Base-by-base conservation (phyloP, 2,113 vertebrate species). In the Aythya baeri region DNA sequence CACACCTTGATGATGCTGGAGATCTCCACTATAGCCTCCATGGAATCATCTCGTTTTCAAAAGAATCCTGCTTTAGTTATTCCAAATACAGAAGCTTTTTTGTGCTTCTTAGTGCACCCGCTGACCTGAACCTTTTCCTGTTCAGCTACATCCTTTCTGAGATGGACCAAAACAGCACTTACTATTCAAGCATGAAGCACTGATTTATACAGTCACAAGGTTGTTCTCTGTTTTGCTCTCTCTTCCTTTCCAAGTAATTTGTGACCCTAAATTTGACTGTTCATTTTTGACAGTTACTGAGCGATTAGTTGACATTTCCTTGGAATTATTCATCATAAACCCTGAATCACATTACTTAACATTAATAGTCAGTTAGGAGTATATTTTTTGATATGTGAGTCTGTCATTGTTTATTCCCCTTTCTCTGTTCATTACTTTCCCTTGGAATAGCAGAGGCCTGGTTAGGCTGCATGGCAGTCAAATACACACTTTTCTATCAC, bases 1-100 rank as follows among this genome's bases (percentile, higher is more conserved):
- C 16, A 49, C 1, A 1, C 6, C 9, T 15, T 75, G 26, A 34
- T 0, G 1, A 9, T 23, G 20, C 18, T 74, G 50, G 26, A 72
- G 34, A 26, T 21, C 68, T 72, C 8, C 49, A 66, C 13, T 31
- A 31, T 31, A 44, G 41, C 68, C 25, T 20, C 49, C 23, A 20
- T 52, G 17, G 17, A 36, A 11, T 52, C n/a, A 29, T 13, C 46
- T 71, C 20, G 13, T 38, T 72, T 27, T 20, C 34, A 72, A 36
- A 54, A 18, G n/a, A 52, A 38, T 38, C 17, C 34, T 72, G n/a
- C 26, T 27, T 52, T 29, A 54, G 49, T 72, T 18, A 54, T 36
- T 72, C 23, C 68, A 38, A 34, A 29, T 29, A 27, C 26, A 27
- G 25, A 36, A 52, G 25, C 25, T 27, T 26, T 71, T 71, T 26